Conservation (phyloP, 2,113 vertebrate genomes). For the Stomatorhinus ivindoensis region DNA sequence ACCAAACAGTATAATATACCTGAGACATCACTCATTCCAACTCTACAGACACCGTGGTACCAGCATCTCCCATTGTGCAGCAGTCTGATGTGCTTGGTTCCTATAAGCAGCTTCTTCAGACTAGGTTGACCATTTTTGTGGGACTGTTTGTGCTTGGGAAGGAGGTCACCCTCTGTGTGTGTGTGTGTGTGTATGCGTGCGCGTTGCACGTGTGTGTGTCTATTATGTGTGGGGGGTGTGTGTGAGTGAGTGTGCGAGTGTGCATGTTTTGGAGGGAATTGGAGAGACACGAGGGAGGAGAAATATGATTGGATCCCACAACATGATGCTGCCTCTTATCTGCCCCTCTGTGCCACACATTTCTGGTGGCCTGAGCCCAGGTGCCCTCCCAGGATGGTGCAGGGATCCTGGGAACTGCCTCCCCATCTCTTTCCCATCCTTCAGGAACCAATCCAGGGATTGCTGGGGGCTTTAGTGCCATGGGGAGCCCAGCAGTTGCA, state of each 20-base stretch:
- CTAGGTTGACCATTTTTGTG: constrained; percentile 49
- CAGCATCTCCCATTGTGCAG: not conserved
- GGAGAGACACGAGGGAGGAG: constrained; percentile 28
- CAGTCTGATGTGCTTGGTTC: constrained; percentile 17
- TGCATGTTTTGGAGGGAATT: constrained; percentile 19
- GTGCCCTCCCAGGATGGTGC: constrained; percentile 42
- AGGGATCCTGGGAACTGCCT: constrained; percentile 57
- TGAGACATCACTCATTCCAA: not conserved
- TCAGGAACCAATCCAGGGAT: constrained; percentile 4
- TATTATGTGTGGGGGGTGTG: not conserved
- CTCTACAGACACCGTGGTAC: not conserved
- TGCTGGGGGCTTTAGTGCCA: constrained; percentile 8
- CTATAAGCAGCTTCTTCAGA: constrained; percentile 29
- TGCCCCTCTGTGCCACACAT: constrained; percentile 6
- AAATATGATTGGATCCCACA: constrained; percentile 20
- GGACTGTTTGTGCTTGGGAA: constrained; percentile 54
- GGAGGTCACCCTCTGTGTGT: constrained; percentile 48
- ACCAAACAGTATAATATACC: not conserved
- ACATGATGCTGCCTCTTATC: constrained; percentile 38
- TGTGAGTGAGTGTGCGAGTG: not conserved
- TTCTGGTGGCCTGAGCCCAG: constrained; percentile 42
- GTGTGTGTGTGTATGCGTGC: constrained; percentile 11
- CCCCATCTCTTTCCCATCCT: constrained; percentile 49
- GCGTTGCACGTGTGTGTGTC: constrained; percentile 6
- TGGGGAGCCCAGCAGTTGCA: constrained; percentile 4